These are phyloP conservation scores for Melanostoma mellinum DNA, from an alignment of 2,888 invertebrate genomes.

Conservation along the genomic window DNA sequence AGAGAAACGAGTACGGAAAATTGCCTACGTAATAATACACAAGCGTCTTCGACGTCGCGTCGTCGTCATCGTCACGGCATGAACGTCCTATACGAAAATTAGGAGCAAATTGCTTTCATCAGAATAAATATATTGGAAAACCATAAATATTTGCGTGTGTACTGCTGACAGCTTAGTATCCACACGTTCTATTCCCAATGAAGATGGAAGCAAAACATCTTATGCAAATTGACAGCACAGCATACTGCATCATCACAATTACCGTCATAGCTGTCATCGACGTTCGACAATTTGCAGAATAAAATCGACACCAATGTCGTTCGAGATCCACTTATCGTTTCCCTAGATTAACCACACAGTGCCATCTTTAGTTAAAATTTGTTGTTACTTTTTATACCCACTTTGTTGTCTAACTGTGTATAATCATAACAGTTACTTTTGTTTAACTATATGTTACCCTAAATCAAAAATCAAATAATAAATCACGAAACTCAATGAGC, in stretches of 20 bases:
- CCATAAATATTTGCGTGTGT: constrained; percentile 50
- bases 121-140: constrained; percentile 18
- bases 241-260: constrained; percentile 19
- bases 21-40: constrained; percentile 60
- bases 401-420: constrained; percentile 12
- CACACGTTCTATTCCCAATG: constrained; percentile 43
- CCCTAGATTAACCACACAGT: constrained; percentile 29
- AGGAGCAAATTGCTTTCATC: neutral
- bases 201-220: constrained; percentile 50
- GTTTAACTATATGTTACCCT: constrained; percentile 38
- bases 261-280: constrained; percentile 19
- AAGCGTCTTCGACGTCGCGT: neutral
- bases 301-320: constrained; percentile 44
- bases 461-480: constrained; percentile 38
- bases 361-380: constrained; percentile 47
- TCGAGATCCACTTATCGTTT: neutral
- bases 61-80: constrained; percentile 25
- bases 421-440: constrained; percentile 55
- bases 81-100: constrained; percentile 26
- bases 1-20: constrained; percentile 22
- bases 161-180: constrained; percentile 45
- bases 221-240: constrained; percentile 67
- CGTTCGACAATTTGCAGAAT: constrained; percentile 3
- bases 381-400: constrained; percentile 29
- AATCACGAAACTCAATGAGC: constrained; percentile 43